A percentile compares a stretch with the other conserved stretches of the same genome.
These are phyloP conservation scores for Caenorhabditis afra DNA, from an alignment of 2,888 invertebrate species.

Conservation along the genomic window DNA sequence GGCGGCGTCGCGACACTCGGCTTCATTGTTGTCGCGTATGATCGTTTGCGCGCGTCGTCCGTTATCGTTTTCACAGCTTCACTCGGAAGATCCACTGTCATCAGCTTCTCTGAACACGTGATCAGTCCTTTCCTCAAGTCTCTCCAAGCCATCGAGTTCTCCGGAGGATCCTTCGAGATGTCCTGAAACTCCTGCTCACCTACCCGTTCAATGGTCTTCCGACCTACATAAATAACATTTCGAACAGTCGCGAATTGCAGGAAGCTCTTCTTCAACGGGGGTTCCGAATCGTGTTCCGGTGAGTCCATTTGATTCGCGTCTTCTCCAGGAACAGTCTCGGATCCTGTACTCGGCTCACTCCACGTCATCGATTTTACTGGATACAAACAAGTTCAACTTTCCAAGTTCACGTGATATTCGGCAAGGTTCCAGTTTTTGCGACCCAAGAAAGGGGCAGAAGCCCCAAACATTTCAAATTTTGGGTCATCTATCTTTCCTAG, in stretches of 20 bases:
- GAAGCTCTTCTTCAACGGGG: neutral
- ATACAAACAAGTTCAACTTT: too few species aligned
- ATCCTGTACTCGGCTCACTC: neutral
- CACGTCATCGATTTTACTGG: neutral
- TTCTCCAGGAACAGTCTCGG: neutral
- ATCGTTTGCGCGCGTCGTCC: slow-evolving; percentile 5
- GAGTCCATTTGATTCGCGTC: too few species aligned
- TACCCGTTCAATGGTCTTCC: neutral
- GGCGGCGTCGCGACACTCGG: neutral
- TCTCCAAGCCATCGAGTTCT: slow-evolving; percentile 31
- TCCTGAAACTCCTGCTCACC: neutral
- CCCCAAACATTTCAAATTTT: too few species aligned
- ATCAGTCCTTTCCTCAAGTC: slow-evolving; percentile 27
- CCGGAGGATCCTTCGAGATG: neutral
- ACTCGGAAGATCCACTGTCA: neutral
- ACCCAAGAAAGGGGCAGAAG: too few species aligned
- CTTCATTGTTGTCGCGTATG: neutral
- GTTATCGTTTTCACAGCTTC: slow-evolving; percentile 17
- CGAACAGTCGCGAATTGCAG: too few species aligned
- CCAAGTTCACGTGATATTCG: neutral
- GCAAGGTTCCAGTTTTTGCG: too few species aligned
- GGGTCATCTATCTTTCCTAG: too few species aligned
- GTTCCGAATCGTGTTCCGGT: neutral
- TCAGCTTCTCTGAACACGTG: slow-evolving; percentile 13
- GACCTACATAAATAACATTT: too few species aligned